These are phyloP conservation scores for Lycaon pictus DNA, from an alignment of 2,113 vertebrate genomes.

Conservation along the genomic window DNA sequence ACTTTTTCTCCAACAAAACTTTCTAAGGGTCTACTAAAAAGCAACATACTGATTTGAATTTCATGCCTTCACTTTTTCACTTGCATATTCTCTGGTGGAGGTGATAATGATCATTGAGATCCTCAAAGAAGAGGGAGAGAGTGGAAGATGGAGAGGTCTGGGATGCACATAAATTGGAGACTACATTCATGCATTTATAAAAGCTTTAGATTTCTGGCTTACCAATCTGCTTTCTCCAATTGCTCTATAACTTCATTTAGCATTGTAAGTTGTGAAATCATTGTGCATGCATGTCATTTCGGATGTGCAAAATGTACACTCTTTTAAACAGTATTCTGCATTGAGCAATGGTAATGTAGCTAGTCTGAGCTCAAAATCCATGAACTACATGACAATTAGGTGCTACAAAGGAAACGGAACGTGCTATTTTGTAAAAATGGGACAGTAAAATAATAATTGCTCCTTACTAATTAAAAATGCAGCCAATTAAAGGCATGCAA, in stretches of 20 bases:
- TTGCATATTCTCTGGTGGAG: slow-evolving; percentile 32
- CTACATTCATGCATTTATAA: slow-evolving; percentile 49
- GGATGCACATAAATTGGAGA: slow-evolving; percentile 9
- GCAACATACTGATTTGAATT: slow-evolving; percentile 53
- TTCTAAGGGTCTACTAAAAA: slow-evolving; percentile 35
- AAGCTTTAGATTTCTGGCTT: slow-evolving; percentile 51
- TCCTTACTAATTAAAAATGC: slow-evolving; percentile 75
- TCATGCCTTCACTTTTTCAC: slow-evolving; percentile 16
- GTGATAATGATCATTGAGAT: slow-evolving; percentile 13
- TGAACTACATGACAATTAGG: slow-evolving; percentile 13
- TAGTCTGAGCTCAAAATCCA: slow-evolving; percentile 57
- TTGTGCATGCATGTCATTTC: slow-evolving; percentile 57
- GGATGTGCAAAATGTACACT: slow-evolving; percentile 42
- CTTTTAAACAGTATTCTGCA: slow-evolving; percentile 45
- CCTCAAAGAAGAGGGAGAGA: background rate
- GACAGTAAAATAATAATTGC: slow-evolving; percentile 65
- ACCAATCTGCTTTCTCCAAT: slow-evolving; percentile 54
- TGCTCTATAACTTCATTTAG: slow-evolving; percentile 65
- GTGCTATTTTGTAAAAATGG: slow-evolving; percentile 55
- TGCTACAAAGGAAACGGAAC: slow-evolving; percentile 14
- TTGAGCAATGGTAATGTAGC: background rate
- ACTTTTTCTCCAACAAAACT: slow-evolving; percentile 47
- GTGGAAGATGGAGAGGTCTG: background rate
- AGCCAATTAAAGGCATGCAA: slow-evolving; percentile 73
- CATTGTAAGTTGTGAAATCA: slow-evolving; percentile 59